phyloP scores from a whole-genome alignment of 2,113 vertebrate species.

The Fregetta grallaria region DNA sequence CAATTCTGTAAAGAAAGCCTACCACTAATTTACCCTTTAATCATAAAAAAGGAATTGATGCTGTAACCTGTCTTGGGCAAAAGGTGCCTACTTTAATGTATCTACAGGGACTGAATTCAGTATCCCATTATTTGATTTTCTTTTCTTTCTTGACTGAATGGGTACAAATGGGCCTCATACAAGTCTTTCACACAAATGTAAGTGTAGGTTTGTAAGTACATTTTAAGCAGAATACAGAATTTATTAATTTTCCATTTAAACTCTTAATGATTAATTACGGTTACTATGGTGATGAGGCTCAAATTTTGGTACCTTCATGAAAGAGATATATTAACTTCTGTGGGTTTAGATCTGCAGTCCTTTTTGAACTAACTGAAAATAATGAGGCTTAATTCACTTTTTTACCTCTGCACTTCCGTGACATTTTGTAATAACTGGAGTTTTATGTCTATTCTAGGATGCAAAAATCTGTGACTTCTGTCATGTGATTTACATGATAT shows the following conservation, averaged over 20 bases:
- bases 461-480: background rate
- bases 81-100: background rate
- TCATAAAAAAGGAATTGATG: background rate
- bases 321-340: background rate
- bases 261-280: background rate
- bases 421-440: background rate
- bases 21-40: background rate
- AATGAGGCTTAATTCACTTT: background rate
- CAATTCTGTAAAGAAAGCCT: background rate
- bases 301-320: background rate
- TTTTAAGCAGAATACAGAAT: background rate
- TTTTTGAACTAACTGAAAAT: background rate
- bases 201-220: background rate
- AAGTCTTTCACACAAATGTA: background rate
- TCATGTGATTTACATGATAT: background rate
- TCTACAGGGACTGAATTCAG: background rate
- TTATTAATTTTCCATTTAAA: background rate
- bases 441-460: background rate
- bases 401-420: background rate
- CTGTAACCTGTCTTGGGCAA: background rate
- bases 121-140: background rate
- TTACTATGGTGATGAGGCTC: background rate
- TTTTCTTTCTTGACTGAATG: background rate
- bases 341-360: background rate
- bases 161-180: background rate